phyloP scores from a whole-genome alignment of 2,113 vertebrate species.

The Halichoerus grypus region DNA sequence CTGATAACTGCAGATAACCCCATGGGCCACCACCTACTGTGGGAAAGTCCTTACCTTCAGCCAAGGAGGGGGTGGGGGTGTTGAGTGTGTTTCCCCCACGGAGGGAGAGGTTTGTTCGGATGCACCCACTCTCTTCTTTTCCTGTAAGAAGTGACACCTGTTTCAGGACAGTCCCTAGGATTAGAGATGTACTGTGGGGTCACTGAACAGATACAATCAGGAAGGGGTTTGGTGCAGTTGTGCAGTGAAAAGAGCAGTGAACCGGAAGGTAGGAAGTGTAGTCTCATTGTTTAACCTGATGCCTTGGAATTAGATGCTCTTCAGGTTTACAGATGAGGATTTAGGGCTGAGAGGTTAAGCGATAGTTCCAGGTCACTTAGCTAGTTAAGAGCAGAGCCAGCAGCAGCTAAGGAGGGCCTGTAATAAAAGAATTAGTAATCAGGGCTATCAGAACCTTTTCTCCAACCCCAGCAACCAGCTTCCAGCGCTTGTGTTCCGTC shows the following conservation, averaged over 20 bases:
- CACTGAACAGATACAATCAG: conserved; percentile 51
- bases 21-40: background rate
- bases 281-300: conserved; percentile 29
- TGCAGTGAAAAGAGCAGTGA: background rate
- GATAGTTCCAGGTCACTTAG: background rate
- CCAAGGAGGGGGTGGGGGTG: fast-evolving
- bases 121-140: background rate
- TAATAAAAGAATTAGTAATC: background rate
- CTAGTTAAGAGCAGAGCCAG: background rate
- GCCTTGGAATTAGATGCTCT: background rate
- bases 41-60: background rate
- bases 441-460: background rate
- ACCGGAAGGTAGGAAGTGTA: background rate
- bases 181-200: background rate
- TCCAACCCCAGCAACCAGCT: background rate
- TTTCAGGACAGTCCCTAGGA: background rate
- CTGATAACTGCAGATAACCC: background rate
- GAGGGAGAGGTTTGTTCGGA: background rate
- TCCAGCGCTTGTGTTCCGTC: background rate
- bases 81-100: background rate
- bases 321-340: background rate
- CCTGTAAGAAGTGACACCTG: background rate
- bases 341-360: background rate
- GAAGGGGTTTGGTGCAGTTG: background rate
- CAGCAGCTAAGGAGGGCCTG: background rate